Percentiles rank a stretch among this genome's conserved stretches.
Conservation (phyloP, 1,140 invertebrate genomes). For the Anagrus nilaparvatae region DNA sequence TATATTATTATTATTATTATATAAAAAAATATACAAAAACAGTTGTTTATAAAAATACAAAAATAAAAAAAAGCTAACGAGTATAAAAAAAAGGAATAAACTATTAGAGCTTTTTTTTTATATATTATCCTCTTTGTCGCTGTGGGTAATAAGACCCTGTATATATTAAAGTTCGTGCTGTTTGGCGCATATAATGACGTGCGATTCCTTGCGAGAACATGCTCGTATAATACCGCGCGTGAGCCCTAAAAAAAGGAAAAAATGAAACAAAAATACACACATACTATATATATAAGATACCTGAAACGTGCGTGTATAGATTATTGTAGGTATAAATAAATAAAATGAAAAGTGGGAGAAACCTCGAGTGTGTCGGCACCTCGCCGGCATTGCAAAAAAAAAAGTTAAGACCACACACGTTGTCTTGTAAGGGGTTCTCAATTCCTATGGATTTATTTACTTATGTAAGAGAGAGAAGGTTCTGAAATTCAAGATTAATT, state of each 20-base stretch:
- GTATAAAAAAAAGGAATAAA: too few species aligned
- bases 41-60: too few species aligned
- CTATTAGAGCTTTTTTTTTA: too few species aligned
- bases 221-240: constrained; percentile 4
- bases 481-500: too few species aligned
- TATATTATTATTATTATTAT: too few species aligned
- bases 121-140: too few species aligned
- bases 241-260: constrained; percentile 15
- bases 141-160: constrained; percentile 24
- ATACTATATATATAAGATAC: constrained; percentile 20
- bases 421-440: constrained; percentile 37
- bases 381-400: constrained; percentile 39
- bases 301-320: too few species aligned
- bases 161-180: constrained; percentile 37
- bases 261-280: constrained; percentile 23
- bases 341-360: constrained; percentile 24
- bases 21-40: too few species aligned
- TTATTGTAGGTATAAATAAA: too few species aligned
- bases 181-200: constrained; percentile 37
- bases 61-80: too few species aligned
- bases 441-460: constrained; percentile 13
- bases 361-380: constrained; percentile 43
- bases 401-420: constrained; percentile 41
- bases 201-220: constrained; percentile 19
- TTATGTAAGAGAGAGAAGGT: constrained; percentile 7